Evolutionary conservation across 2,113 vertebrate genomes (phyloP), one percentile per base, ranked within the genome.

Genomic region (Stercorarius parasiticus): DNA sequence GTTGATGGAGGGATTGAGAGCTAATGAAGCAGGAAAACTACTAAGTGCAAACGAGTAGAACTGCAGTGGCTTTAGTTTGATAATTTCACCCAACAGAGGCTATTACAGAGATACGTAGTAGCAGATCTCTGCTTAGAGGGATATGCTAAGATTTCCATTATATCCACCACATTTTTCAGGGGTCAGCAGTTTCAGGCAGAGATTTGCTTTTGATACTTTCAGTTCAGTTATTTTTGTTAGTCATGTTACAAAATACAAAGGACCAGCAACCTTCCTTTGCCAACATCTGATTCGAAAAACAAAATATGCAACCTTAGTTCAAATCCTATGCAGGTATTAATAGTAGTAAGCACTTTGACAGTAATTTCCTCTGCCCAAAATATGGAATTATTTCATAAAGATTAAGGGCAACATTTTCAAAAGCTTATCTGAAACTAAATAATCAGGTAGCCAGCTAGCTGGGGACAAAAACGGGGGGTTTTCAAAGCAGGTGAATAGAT

Each of bases 131-230:
- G 50, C 45, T 95, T 95, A 82, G 82, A 19, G 73, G n/a, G 21
- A 47, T 93, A 74, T 95, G 49, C 82, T 77, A 93, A 88, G 61
- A 56, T 96, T 97, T 93, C 79, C 56, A 83, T 93, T 94, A 93
- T 94, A 93, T 85, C 86, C 29, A 66, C 27, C 38, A 67, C 36
- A 80, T 86, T 95, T 96, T 96, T 94, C 88, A 80, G 27, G 49
- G 80, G 73, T 93, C 94, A 95, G 83, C 52, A 74, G 65, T 93
- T 97, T 79, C 64, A 96, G 78, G 32, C 59, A 94, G 87, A 97
- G 52, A 86, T 92, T 81, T 95, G 50, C 6, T 89, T 61, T 97
- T 81, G 47, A 95, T 88, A 89, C 19, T 85, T 96, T 79, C 71
- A 71, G 52, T 82, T 72, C 42, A 84, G 34, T 50, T 59, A 66